Evolutionary conservation across 2,888 invertebrate genomes (phyloP).

Genomic region (Cosmorhoe ocellata): DNA sequence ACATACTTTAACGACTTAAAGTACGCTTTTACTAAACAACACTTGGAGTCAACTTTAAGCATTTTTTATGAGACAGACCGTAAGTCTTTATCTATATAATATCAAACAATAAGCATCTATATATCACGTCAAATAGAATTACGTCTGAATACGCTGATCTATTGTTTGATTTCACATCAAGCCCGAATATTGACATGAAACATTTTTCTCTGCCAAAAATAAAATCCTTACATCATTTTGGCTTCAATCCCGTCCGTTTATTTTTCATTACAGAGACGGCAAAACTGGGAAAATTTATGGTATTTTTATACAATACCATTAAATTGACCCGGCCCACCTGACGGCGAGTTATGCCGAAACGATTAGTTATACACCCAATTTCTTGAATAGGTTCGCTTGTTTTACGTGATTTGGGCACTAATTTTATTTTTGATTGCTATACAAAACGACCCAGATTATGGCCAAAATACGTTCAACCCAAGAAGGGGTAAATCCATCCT

Average conservation of each 20-base stretch:
- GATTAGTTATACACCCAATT: constrained; percentile 16
- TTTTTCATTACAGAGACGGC: constrained; percentile 10
- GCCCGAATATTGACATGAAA: not conserved
- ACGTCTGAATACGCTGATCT: too few species aligned
- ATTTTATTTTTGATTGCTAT: constrained; percentile 4
- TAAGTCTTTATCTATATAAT: too few species aligned
- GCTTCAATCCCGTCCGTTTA: not conserved
- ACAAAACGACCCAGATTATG: not conserved
- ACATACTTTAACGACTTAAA: too few species aligned
- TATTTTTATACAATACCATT: constrained; percentile 19
- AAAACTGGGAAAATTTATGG: constrained; percentile 10
- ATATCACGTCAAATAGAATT: too few species aligned
- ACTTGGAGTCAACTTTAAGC: too few species aligned
- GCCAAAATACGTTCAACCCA: too few species aligned
- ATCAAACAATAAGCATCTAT: too few species aligned
- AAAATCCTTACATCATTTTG: not conserved
- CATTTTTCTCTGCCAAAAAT: not conserved
- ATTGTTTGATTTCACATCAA: too few species aligned
- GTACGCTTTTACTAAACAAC: too few species aligned
- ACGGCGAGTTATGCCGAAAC: not conserved
- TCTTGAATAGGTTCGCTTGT: constrained; percentile 10
- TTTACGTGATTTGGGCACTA: constrained; percentile 16
- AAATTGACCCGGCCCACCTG: constrained; percentile 14
- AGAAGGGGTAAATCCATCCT: too few species aligned
- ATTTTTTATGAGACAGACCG: too few species aligned